phyloP scores from a whole-genome alignment of 2,113 vertebrate species.

The Triplophysa tibetana region DNA sequence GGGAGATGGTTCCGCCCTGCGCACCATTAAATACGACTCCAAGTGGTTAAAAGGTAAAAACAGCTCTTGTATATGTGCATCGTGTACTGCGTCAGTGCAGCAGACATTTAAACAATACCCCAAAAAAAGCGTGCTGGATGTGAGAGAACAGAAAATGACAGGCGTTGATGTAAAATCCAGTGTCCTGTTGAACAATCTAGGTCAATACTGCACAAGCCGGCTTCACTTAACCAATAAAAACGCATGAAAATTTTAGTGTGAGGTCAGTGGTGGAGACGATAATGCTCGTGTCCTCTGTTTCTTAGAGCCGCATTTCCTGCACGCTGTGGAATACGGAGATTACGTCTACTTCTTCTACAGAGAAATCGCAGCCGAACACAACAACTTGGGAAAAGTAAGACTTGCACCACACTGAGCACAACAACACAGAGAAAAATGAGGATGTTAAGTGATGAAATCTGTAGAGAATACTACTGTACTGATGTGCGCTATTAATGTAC shows the following conservation, averaged over 20 bases:
- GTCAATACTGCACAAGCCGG: conserved; percentile 58
- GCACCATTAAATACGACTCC: conserved; percentile 99
- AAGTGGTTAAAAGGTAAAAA: conserved; percentile 98
- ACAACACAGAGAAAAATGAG: neutral
- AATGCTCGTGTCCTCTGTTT: conserved; percentile 43
- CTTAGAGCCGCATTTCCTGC: conserved; percentile 96
- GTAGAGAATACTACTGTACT: neutral
- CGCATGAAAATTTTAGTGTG: conserved; percentile 68
- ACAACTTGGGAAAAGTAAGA: conserved; percentile 92
- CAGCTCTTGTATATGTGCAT: neutral
- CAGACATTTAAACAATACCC: neutral
- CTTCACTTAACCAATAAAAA: conserved; percentile 29
- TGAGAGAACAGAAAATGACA: neutral
- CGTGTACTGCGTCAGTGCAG: neutral
- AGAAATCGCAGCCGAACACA: conserved; percentile 97
- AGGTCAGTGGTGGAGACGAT: conserved; percentile 67
- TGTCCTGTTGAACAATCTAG: conserved; percentile 72
- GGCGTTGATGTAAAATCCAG: conserved; percentile 44
- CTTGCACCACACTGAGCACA: neutral
- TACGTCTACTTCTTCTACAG: conserved; percentile 98
- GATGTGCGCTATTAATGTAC: too few species aligned
- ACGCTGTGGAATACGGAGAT: conserved; percentile 95
- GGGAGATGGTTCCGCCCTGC: conserved; percentile 94
- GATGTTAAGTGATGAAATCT: neutral
- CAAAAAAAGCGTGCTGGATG: neutral